Evolutionary conservation across 1,140 invertebrate genomes (phyloP).

Genomic region (Anadara kagoshimensis): DNA sequence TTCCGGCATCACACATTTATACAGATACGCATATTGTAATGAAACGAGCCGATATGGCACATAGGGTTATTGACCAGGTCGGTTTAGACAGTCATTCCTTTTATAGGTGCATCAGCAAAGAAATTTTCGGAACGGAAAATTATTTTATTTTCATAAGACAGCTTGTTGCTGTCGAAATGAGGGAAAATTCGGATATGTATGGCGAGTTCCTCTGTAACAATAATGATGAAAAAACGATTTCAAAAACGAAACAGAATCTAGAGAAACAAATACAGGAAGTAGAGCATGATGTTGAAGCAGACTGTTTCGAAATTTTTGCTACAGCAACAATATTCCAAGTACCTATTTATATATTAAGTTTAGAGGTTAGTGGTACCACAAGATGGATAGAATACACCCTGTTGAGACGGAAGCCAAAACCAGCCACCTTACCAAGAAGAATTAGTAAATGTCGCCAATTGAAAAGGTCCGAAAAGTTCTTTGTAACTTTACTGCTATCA

Average conservation of each 20-base stretch:
- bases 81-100: conserved; percentile 18
- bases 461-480: not conserved
- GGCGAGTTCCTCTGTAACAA: not conserved
- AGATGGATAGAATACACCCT: conserved; percentile 18
- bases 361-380: not conserved
- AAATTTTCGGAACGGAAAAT: conserved; percentile 27
- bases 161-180: conserved; percentile 5
- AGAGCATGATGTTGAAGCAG: conserved; percentile 4
- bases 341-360: conserved; percentile 15
- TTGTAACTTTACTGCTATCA: conserved; percentile 12
- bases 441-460: not conserved
- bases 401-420: not conserved
- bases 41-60: conserved; percentile 11
- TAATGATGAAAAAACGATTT: not conserved
- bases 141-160: conserved; percentile 1
- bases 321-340: conserved; percentile 14
- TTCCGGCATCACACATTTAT: no score
- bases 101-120: conserved; percentile 34
- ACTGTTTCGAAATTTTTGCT: conserved; percentile 15
- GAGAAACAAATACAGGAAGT: not conserved
- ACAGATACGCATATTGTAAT: not conserved
- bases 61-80: conserved; percentile 5
- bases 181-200: conserved; percentile 11
- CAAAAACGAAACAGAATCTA: not conserved
- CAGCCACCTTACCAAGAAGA: not conserved